Evolutionary conservation across 1,140 invertebrate species (phyloP), one percentile per base, ranked within the genome.

Genomic region (Hestina assimilis): DNA sequence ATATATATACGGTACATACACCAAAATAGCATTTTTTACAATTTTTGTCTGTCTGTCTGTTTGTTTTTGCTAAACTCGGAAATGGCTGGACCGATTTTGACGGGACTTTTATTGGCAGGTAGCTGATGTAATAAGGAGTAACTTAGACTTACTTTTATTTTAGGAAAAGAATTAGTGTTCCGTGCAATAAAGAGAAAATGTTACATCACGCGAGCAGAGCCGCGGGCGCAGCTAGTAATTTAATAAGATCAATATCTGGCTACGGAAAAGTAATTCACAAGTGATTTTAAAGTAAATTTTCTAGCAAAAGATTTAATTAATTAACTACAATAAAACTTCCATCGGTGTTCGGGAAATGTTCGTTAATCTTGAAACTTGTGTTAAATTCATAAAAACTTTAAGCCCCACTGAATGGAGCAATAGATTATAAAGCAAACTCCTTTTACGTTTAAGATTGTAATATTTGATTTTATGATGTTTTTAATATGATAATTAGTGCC

Each of bases 331-430:
- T 40, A 65, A 67, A 63, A 56, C 23, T 41, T 57, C 20, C 17
- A 71, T 68, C 50, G 12, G 21, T 12, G 42, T 71, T 69, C 17
- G 20, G 20, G 24, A 57, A 58, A 57, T 29, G 59, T 63, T 50
- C 51, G 54, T 70, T 74, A 73, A 77, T 72, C 63, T 69, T 52
- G 57, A 35, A 69, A 69, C 66, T 74, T 64, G 57, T 65, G 63
- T 55, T 68, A 77, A 75, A 74, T 71, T 78, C 63, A 70, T 66
- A 72, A 76, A 75, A 78, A 78, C 72, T 80, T 77, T 69, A 73
- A 69, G 65, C 67, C 43, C 31, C 58, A 15, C 48, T 28, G 56
- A 58, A 66, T 58, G 31, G 31, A 48, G 46, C 35, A 59, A 45
- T 71, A 75, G 72, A 68, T 79, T 58, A 57, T 68, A 63, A 66